phyloP scores from a whole-genome alignment of 2,888 invertebrate genomes.

The Callinectes sapidus region DNA sequence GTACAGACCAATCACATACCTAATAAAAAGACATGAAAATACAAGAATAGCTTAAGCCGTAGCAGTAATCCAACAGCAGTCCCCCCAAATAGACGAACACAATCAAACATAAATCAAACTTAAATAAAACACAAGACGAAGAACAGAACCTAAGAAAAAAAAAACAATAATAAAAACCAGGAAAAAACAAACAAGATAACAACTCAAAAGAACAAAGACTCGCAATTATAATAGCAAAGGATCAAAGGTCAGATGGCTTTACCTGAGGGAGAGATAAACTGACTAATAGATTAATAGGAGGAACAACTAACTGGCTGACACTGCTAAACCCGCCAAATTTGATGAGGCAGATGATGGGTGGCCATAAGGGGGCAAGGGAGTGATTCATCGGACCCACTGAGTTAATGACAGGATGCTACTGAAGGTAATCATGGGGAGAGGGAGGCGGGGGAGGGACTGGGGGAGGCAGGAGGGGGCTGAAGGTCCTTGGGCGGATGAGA shows the following conservation, averaged over 20 bases:
- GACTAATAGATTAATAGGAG: constrained; percentile 21
- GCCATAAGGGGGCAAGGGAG: not conserved
- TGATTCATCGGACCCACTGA: constrained; percentile 5
- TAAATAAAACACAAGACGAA: not conserved
- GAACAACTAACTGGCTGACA: constrained; percentile 11
- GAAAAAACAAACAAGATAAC: no score
- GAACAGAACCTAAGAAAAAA: not conserved
- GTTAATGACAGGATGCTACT: constrained; percentile 17
- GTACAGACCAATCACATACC: not conserved
- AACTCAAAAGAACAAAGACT: not conserved
- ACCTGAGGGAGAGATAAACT: constrained; percentile 10
- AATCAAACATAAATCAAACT: no score
- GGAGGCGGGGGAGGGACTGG: not conserved
- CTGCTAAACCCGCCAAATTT: constrained; percentile 16
- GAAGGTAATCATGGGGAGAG: not conserved
- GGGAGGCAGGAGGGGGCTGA: not conserved
- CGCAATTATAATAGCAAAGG: not conserved
- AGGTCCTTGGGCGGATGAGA: not conserved
- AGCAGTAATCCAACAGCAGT: no score
- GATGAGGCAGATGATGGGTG: not conserved
- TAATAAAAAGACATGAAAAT: not conserved
- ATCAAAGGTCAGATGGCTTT: not conserved
- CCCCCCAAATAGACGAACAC: no score
- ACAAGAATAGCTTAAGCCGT: not conserved
- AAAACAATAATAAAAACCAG: not conserved